A percentile compares a stretch with the other conserved stretches of the same genome.
These are phyloP conservation scores for Spodoptera picta DNA, from an alignment of 2,888 invertebrate genomes.

Conservation along the genomic window DNA sequence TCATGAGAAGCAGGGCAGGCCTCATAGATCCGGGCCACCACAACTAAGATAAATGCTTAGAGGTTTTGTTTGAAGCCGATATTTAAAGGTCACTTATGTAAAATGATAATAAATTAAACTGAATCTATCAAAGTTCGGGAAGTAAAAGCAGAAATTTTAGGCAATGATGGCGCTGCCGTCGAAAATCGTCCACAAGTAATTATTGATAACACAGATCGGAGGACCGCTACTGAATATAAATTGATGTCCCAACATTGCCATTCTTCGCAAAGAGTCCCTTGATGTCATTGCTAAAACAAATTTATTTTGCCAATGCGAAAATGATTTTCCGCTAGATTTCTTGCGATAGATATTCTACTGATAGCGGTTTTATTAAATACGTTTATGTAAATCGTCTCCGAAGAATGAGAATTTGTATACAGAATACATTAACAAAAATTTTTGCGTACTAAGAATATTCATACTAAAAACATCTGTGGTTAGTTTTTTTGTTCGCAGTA, in stretches of 20 bases:
- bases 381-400: conserved; percentile 9
- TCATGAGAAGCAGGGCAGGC: too few species aligned
- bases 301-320: conserved; percentile 13
- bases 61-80: not conserved
- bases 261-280: conserved; percentile 1
- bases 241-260: conserved; percentile 6
- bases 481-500: too few species aligned
- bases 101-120: not conserved
- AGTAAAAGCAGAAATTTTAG: conserved; percentile 18
- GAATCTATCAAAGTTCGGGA: conserved; percentile 6
- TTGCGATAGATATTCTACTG: conserved; percentile 15
- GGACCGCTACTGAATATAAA: conserved; percentile 30
- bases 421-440: not conserved
- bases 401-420: not conserved
- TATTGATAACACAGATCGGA: conserved; percentile 21
- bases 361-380: conserved; percentile 6
- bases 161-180: conserved; percentile 11
- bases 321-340: conserved; percentile 16
- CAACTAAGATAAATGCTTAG: not conserved
- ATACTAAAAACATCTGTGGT: too few species aligned
- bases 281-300: conserved; percentile 8
- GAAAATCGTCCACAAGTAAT: conserved; percentile 9
- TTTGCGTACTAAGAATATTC: too few species aligned
- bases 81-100: not conserved
- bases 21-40: too few species aligned